Percentiles rank a stretch among this genome's conserved stretches.
Evolutionary conservation across 2,797 vertebrate genomes (phyloP).

Genomic region (Rallus crepitans): DNA sequence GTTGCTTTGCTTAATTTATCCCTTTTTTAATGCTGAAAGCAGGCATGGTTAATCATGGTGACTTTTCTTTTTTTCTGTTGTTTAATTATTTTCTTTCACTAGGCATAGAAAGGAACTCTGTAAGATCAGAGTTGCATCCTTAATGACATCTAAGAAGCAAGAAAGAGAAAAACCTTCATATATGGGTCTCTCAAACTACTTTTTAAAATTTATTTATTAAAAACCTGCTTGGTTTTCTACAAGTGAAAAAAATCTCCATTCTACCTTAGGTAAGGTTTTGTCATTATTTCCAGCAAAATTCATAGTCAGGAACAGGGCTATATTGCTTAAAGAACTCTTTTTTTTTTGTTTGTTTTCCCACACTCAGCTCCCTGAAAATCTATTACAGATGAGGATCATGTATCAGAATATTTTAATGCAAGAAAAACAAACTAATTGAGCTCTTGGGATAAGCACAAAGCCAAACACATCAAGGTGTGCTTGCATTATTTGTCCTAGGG

Average conservation of each 20-base stretch:
- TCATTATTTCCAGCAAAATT: neutral
- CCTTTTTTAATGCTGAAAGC: neutral
- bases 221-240: neutral
- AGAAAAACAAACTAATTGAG: neutral
- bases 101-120: neutral
- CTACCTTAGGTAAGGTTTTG: neutral
- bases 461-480: neutral
- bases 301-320: neutral
- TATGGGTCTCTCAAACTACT: neutral
- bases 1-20: neutral
- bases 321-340: neutral
- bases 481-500: neutral
- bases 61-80: neutral
- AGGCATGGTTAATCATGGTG: neutral
- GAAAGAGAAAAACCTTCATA: neutral
- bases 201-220: neutral
- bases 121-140: neutral
- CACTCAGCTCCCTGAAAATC: neutral
- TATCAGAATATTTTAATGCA: neutral
- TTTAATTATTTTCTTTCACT: neutral
- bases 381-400: neutral
- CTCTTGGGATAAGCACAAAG: neutral
- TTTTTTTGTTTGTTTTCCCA: neutral
- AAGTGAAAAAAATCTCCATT: neutral
- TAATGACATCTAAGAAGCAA: neutral